These are phyloP conservation scores for Taeniopygia guttata DNA, from an alignment of 2,797 vertebrate genomes.

Conservation along the genomic window DNA sequence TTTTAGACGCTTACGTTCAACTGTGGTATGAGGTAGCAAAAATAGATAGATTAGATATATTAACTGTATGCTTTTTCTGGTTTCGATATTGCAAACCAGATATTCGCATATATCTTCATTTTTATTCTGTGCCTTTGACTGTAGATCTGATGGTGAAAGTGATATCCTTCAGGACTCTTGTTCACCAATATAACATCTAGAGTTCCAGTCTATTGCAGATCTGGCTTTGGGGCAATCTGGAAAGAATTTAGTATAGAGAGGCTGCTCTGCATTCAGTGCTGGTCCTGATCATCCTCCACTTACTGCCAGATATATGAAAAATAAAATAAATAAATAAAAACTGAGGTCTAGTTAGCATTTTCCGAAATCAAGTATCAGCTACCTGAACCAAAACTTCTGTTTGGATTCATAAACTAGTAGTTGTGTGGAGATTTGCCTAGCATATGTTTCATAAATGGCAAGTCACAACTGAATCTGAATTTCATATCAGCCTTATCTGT, in stretches of 20 bases:
- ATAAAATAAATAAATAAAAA: neutral
- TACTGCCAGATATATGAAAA: neutral
- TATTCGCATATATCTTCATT: neutral
- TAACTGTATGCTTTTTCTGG: neutral
- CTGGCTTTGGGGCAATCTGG: neutral
- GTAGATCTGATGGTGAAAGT: neutral
- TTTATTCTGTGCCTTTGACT: neutral
- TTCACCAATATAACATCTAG: neutral
- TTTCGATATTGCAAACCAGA: neutral
- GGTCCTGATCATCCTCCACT: neutral
- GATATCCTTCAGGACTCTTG: neutral
- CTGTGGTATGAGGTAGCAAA: constrained; percentile 1
- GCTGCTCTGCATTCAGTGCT: neutral
- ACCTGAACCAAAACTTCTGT: neutral
- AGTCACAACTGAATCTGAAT: neutral
- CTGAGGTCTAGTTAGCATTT: neutral
- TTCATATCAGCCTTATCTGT: neutral
- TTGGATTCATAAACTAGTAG: neutral
- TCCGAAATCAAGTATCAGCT: neutral
- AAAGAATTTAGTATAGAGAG: neutral
- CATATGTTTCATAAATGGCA: neutral
- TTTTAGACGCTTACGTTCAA: neutral
- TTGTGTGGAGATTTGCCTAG: neutral
- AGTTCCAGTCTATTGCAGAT: neutral
- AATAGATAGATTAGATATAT: neutral